Evolutionary conservation across 2,113 vertebrate genomes (phyloP).

Genomic region (Lepus timidus): DNA sequence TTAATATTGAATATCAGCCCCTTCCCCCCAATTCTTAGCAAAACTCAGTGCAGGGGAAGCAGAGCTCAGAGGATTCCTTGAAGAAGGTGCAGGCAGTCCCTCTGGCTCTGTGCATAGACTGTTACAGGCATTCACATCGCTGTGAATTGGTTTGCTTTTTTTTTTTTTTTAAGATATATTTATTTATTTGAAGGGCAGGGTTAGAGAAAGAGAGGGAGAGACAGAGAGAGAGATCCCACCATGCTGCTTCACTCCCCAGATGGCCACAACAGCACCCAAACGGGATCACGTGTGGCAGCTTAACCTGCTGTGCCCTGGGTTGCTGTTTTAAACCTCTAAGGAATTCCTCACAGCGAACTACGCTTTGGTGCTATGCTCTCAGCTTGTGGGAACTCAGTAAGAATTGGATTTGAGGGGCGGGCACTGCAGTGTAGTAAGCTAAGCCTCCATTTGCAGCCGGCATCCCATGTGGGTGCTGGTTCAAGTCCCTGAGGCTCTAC

Average conservation of each 20-base stretch:
- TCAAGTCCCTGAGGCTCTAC: too few relatives aligned
- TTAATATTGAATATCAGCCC: not conserved
- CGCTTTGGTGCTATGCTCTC: not conserved
- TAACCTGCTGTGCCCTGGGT: not conserved
- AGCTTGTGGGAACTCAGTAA: not conserved
- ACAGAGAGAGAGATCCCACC: too few relatives aligned
- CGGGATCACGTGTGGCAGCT: too few relatives aligned
- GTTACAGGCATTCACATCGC: not conserved
- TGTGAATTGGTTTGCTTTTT: not conserved
- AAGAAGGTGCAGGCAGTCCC: not conserved
- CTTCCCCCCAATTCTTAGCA: not conserved
- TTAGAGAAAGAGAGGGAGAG: too few relatives aligned
- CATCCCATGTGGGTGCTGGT: too few relatives aligned
- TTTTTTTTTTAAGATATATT: not conserved
- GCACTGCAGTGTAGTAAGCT: too few relatives aligned
- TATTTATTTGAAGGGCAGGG: not conserved
- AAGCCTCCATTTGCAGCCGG: too few relatives aligned
- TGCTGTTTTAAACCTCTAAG: not conserved
- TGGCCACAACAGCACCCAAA: too few relatives aligned
- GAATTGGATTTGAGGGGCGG: too few relatives aligned
- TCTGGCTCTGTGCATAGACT: not conserved
- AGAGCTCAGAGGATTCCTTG: not conserved
- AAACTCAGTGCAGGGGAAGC: conserved; percentile 15
- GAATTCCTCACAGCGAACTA: not conserved
- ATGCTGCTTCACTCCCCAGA: too few relatives aligned